phyloP scores from a whole-genome alignment of 2,113 vertebrate genomes.

The Otis tarda region DNA sequence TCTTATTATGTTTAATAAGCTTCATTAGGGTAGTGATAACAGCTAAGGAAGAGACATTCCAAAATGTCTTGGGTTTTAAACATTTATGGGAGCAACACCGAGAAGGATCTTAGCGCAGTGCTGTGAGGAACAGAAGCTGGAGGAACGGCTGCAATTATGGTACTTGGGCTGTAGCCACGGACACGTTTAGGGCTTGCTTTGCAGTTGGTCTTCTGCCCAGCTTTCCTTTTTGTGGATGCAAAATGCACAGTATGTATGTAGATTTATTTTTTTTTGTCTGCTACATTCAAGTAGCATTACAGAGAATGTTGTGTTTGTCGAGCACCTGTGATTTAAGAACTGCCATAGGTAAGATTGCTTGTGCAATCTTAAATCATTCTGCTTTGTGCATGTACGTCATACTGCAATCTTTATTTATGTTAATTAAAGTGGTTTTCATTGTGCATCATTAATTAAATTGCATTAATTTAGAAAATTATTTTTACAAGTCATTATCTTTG shows the following conservation, averaged over 20 bases:
- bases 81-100: not conserved
- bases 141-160: not conserved
- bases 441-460: constrained; percentile 4
- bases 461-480: constrained; percentile 38
- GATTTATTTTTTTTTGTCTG: not conserved
- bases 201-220: not conserved
- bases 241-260: not conserved
- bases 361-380: not conserved
- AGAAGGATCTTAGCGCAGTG: not conserved
- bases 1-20: not conserved
- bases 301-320: not conserved
- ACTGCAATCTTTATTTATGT: not conserved
- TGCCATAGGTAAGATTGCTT: not conserved
- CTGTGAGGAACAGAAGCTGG: not conserved
- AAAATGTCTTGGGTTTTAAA: not conserved
- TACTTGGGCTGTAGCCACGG: not conserved
- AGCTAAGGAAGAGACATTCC: not conserved
- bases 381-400: not conserved
- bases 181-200: not conserved
- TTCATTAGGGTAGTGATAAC: not conserved
- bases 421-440: constrained; percentile 22
- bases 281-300: not conserved
- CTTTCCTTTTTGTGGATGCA: not conserved
- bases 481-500: not conserved
- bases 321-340: not conserved